Conservation (phyloP, 2,797 vertebrate species). For the Neosilurus mollespiculum region DNA sequence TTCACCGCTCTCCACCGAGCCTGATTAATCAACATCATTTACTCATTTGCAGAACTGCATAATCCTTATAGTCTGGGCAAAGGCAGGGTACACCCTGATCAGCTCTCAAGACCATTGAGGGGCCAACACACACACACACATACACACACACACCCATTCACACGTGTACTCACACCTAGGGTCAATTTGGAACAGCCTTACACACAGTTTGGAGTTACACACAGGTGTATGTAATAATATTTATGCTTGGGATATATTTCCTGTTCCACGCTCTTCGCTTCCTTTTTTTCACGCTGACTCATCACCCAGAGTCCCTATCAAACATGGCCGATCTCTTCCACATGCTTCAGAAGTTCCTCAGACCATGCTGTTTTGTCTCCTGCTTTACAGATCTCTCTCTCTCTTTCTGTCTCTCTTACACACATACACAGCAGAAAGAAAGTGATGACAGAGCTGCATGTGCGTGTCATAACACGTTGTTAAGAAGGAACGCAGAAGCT, state of each 20-base stretch:
- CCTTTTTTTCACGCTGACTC: not conserved
- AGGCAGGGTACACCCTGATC: too few species aligned
- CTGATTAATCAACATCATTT: too few species aligned
- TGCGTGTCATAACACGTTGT: constrained; percentile 69
- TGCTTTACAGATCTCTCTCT: not conserved
- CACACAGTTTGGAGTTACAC: not conserved
- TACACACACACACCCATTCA: too few species aligned
- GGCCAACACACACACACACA: too few species aligned
- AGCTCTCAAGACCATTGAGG: too few species aligned
- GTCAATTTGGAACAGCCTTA: too few species aligned
- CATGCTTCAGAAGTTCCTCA: not conserved
- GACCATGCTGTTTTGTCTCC: not conserved
- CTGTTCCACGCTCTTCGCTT: not conserved
- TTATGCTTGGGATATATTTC: not conserved
- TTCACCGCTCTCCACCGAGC: too few species aligned
- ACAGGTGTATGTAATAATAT: not conserved
- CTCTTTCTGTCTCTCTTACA: not conserved
- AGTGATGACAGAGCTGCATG: constrained; percentile 54
- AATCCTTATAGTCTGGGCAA: too few species aligned
- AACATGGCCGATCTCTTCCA: not conserved
- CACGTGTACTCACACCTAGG: too few species aligned
- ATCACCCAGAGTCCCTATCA: not conserved
- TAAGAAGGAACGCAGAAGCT: constrained; percentile 22
- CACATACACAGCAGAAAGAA: constrained; percentile 30
- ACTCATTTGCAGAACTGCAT: too few species aligned